Base-by-base conservation (phyloP, 2,888 invertebrate species). In the Tachina grossa region DNA sequence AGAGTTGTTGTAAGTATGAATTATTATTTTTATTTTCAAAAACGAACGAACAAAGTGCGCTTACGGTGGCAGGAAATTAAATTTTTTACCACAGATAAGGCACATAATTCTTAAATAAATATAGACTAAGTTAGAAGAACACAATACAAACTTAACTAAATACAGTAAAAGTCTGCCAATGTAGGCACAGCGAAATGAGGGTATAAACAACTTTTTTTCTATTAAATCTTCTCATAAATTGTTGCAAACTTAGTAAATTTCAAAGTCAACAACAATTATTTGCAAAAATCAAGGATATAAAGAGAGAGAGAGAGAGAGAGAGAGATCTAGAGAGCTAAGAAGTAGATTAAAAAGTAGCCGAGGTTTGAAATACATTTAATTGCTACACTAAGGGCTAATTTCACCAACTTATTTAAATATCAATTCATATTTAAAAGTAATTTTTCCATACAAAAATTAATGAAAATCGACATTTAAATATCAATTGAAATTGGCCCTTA, bases 1-100 rank as follows among this genome's bases (percentile, higher is more conserved):
- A 93, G 93, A 88, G 95, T 95, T 61, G 94, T 95, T 89, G 95
- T 95, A 93, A 94, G 95, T 94, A 88, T 72, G 61, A 82, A 49
- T 61, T 79, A 76, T 83, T 85, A 76, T 83, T 82, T 3, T 65
- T 31, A 31, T 6, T 6, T 68, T 22, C 22, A 43, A 19, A 55
- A 55, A 11, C 19, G 11, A 59, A 31, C 14, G 31, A 45, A 47
- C 13, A 22, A 57, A 71, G 9, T 41, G 9, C 68, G 41, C 14
- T 31, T 47, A 65, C 47, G 55, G 51, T 22, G 47, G 55, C 71
- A 59, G 66, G 66, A 80, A 77, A 85, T 76, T 77, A 77, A 49
- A 85, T 83, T 77, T 61, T n/a, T 68, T 61, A 31, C 72, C 11
- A 57, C 61, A 83, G 80, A 83, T 80, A 83, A 78, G 51, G 63